These are phyloP conservation scores for Archocentrus centrarchus DNA, from an alignment of 2,113 vertebrate species.

Conservation along the genomic window DNA sequence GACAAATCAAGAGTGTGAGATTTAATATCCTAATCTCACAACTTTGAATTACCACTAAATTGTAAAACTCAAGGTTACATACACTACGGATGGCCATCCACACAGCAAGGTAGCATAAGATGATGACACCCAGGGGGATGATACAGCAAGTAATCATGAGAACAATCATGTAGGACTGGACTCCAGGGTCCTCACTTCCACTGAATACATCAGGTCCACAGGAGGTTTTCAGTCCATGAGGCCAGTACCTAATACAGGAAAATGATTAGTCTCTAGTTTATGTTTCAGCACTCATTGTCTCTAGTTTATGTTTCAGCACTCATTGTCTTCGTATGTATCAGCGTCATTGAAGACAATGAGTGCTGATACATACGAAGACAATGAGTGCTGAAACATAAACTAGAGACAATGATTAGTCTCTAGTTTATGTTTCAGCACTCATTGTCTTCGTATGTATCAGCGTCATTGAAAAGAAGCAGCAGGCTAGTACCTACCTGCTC, in stretches of 20 bases:
- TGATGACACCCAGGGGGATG: constrained; percentile 82
- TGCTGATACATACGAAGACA: too few relatives aligned
- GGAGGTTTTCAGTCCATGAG: constrained; percentile 90
- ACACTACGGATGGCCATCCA: constrained; percentile 87
- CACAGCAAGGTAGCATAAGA: constrained; percentile 88
- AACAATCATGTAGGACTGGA: constrained; percentile 87
- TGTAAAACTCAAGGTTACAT: constrained; percentile 46
- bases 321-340: background rate
- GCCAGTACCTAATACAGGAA: constrained; percentile 85
- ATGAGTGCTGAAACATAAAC: too few relatives aligned
- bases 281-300: background rate
- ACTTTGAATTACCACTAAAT: background rate
- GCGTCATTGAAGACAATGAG: too few relatives aligned
- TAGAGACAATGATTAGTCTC: too few relatives aligned
- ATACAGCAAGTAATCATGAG: constrained; percentile 88
- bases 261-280: background rate
- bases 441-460: background rate
- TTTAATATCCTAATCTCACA: background rate
- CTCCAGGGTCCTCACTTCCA: constrained; percentile 85
- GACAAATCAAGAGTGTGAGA: constrained; percentile 12
- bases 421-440: background rate
- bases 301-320: too few relatives aligned
- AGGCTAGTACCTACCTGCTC: constrained; percentile 83
- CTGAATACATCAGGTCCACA: constrained; percentile 93
- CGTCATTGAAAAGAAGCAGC: background rate